Evolutionary conservation across 92 coral and sea anemone genomes (phyloP).

Genomic region (Zoanthus gigantus): DNA sequence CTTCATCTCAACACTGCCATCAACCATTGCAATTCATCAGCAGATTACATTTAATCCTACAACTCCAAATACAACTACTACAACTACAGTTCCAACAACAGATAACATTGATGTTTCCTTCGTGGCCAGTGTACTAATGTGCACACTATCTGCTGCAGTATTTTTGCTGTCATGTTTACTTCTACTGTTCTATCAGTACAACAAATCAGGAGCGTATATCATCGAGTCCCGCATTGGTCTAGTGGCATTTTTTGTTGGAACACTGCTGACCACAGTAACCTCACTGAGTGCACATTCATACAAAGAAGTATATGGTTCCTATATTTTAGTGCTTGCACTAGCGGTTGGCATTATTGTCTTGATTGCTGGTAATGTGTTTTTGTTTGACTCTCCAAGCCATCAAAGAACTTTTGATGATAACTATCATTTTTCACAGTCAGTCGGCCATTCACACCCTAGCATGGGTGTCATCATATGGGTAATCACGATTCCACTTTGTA

Average conservation of each 20-base stretch:
- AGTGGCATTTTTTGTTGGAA: constrained; percentile 79
- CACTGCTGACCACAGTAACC: constrained; percentile 75
- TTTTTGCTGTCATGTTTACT: constrained; percentile 63
- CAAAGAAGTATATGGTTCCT: constrained; percentile 65
- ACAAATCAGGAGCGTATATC: constrained; percentile 61
- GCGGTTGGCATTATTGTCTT: constrained; percentile 60
- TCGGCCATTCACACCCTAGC: constrained; percentile 76
- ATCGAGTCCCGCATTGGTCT: constrained; percentile 82
- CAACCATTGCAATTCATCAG: not conserved
- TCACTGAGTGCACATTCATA: constrained; percentile 68
- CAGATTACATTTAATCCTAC: not conserved
- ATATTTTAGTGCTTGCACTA: constrained; percentile 51
- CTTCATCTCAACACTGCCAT: not conserved
- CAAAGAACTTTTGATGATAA: constrained; percentile 64
- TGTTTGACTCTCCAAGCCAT: constrained; percentile 73
- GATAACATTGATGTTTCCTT: constrained; percentile 55
- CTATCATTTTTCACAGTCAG: constrained; percentile 72
- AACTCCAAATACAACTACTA: not conserved
- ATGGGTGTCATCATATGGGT: constrained; percentile 84
- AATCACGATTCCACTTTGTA: constrained; percentile 71
- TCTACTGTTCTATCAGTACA: constrained; percentile 56
- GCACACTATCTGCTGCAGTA: constrained; percentile 64
- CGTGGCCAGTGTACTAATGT: constrained; percentile 68
- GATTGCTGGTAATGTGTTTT: constrained; percentile 56
- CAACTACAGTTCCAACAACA: not conserved